Evolutionary conservation across 2,888 invertebrate genomes (phyloP).

Genomic region (Adelphocoris suturalis): DNA sequence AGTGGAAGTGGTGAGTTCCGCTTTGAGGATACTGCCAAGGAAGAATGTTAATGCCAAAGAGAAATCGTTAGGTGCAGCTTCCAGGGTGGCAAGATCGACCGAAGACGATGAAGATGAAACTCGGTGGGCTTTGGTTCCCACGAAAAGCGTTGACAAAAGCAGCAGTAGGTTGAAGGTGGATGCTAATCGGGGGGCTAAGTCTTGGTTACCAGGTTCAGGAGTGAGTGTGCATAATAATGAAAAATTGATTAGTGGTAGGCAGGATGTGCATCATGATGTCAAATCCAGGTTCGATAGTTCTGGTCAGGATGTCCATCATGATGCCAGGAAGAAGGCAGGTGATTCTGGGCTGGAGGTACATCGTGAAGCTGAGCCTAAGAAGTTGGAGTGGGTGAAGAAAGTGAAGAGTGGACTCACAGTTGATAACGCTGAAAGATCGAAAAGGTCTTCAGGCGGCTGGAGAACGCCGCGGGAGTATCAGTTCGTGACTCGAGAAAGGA

Average conservation of each 20-base stretch:
- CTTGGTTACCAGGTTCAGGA: background rate
- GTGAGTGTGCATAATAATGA: background rate
- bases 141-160: background rate
- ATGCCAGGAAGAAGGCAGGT: background rate
- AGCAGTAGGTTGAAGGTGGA: background rate
- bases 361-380: background rate
- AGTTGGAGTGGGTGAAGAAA: background rate
- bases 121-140: background rate
- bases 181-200: background rate
- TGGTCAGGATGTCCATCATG: background rate
- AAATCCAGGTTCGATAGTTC: background rate
- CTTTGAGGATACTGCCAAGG: constrained; percentile 70
- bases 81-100: background rate
- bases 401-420: background rate
- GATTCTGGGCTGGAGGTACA: background rate
- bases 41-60: background rate
- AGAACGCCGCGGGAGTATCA: constrained; percentile 72
- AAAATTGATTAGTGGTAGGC: no score
- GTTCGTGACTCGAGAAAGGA: constrained; percentile 71
- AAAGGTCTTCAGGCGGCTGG: constrained; percentile 63
- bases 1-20: constrained; percentile 73
- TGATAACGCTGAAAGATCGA: constrained; percentile 19
- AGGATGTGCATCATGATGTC: no score
- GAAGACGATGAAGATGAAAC: background rate
- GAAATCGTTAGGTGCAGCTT: background rate